A percentile compares a stretch with the other conserved stretches of the same genome.
Conservation (phyloP, 2,797 vertebrate species). For the Echeneis naucrates region DNA sequence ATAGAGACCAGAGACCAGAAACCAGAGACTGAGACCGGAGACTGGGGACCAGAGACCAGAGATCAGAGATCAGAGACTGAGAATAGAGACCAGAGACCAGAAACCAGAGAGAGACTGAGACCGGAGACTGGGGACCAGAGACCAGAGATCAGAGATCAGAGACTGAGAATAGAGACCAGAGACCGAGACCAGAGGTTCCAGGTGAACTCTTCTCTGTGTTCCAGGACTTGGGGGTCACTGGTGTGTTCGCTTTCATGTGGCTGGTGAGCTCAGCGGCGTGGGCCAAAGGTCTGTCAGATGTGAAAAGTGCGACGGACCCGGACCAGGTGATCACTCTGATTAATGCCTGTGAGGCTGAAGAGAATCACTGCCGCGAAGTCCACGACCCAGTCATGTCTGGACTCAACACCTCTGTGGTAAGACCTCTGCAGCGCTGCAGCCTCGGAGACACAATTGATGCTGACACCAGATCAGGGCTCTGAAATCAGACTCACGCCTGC, state of each 20-base stretch:
- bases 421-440: neutral
- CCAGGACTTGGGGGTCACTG: slow-evolving; percentile 90
- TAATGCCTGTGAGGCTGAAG: slow-evolving; percentile 66
- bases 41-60: no score
- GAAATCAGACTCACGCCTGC: neutral
- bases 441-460: neutral
- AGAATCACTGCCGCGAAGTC: slow-evolving; percentile 84
- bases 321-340: slow-evolving; percentile 84
- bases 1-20: no score
- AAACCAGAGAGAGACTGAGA: no score
- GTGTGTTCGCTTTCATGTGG: slow-evolving; percentile 91
- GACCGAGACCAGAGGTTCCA: accelerated
- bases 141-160: no score
- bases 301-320: slow-evolving; percentile 90
- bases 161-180: no score
- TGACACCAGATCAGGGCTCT: neutral
- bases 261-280: slow-evolving; percentile 91
- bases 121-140: no score
- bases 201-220: slow-evolving; percentile 15
- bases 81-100: no score
- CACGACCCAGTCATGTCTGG: slow-evolving; percentile 90
- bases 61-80: no score
- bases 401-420: slow-evolving; percentile 93
- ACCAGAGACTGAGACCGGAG: no score
- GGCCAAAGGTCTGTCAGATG: slow-evolving; percentile 91